A percentile compares a stretch with the other conserved stretches of the same genome.
These are phyloP conservation scores for Condylostylus longicornis DNA, from an alignment of 1,140 invertebrate species.

Conservation along the genomic window DNA sequence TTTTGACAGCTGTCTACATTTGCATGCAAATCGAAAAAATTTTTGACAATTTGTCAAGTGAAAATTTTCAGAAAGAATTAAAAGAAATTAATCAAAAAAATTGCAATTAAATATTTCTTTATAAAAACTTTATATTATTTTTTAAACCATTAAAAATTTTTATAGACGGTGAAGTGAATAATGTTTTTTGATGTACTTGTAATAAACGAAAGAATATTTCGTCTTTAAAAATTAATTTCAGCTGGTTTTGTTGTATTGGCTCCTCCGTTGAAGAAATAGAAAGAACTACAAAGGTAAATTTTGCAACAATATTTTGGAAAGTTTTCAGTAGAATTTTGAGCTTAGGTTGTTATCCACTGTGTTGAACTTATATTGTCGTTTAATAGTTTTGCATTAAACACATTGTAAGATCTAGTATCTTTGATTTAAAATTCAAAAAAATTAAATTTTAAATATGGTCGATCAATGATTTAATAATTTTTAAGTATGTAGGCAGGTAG, in stretches of 20 bases:
- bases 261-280: conserved; percentile 3
- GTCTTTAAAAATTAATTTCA: conserved; percentile 1
- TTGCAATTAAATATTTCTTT: background rate
- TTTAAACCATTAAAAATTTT: too few relatives aligned
- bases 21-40: too few relatives aligned
- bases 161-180: too few relatives aligned
- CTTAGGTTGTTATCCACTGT: too few relatives aligned
- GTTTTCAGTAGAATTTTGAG: too few relatives aligned
- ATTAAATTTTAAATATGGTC: background rate
- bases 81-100: background rate
- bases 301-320: background rate
- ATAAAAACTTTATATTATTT: background rate
- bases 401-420: background rate
- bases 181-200: background rate
- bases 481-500: background rate
- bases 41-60: too few relatives aligned
- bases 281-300: conserved; percentile 4
- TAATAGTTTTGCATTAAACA: background rate
- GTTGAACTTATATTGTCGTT: background rate
- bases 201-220: background rate
- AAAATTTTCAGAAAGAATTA: too few relatives aligned
- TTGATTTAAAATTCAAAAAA: background rate
- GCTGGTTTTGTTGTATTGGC: conserved; percentile 3
- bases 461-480: background rate
- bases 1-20: too few relatives aligned